phyloP scores from a whole-genome alignment of 2,888 invertebrate species.

The Dione juno region DNA sequence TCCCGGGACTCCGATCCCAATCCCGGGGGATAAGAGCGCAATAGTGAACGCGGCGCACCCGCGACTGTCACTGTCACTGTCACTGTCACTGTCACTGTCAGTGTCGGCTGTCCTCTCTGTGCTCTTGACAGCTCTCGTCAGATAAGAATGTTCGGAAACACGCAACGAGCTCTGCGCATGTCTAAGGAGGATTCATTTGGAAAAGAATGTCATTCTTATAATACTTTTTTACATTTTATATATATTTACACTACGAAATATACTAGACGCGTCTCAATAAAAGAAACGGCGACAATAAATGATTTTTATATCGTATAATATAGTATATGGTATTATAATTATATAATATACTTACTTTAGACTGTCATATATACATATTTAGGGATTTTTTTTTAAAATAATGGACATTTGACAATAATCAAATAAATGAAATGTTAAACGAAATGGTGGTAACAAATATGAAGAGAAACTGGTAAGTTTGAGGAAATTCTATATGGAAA shows the following conservation, averaged over 20 bases:
- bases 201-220: constrained; percentile 16
- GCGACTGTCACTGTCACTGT: constrained; percentile 37
- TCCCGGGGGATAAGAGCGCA: constrained; percentile 59
- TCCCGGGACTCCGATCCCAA: constrained; percentile 80
- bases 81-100: constrained; percentile 6
- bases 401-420: constrained; percentile 25
- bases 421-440: background rate
- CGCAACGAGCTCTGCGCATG: constrained; percentile 53
- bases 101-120: background rate
- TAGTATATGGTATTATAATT: constrained; percentile 4
- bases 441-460: background rate
- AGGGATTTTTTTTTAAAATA: constrained; percentile 9
- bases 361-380: constrained; percentile 32
- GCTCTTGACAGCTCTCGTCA: constrained; percentile 53
- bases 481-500: background rate
- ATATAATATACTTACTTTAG: constrained; percentile 35
- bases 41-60: constrained; percentile 50
- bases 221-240: constrained; percentile 16
- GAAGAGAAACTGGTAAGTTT: background rate
- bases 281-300: constrained; percentile 47
- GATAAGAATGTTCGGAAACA: constrained; percentile 56
- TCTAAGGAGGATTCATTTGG: constrained; percentile 16
- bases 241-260: constrained; percentile 19
- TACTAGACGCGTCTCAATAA: constrained; percentile 3
- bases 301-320: constrained; percentile 33